Base-by-base conservation (phyloP, 2,113 vertebrate species). In the Mesitornis unicolor region DNA sequence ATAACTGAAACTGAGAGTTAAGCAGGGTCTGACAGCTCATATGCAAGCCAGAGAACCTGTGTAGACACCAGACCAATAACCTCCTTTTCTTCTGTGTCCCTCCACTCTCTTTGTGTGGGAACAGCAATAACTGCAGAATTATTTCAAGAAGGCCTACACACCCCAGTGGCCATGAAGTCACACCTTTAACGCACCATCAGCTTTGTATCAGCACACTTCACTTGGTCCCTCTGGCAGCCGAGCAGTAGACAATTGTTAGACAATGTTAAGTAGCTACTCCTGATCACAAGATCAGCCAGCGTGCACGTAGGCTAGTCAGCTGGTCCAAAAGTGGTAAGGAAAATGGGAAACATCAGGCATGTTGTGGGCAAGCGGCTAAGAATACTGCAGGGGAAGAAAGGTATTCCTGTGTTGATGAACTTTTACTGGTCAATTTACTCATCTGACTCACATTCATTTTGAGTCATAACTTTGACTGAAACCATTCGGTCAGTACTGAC, bases 291-390 rank as follows among this genome's bases (percentile, higher is more conserved):
- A 89, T 12, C 40, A 77, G 35, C 28, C 67, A 45, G 10, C 0
- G 1, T 8, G 54, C 1, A 2, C 3, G 3, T 5, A 70, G 20
- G 18, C 7, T 24, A 9, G n/a, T n/a, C 48, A 74, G 48, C 16
- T 33, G 16, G 36, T 61, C 50, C 31, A n/a, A 7, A 59, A 67
- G 13, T 7, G 16, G 59, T 26, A 43, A 54, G 47, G 13, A 61
- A 65, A 74, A 45, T 14, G 17, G n/a, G 43, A 91, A 79, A 75
- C 6, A 33, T 42, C 38, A 63, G 50, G 22, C 17, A 50, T 4
- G 5, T 14, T 53, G 40, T 42, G 35, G 4, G 3, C 11, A 64
- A 54, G 31, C 24, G 69, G 33, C 31, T 64, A 65, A 36, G 38
- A 92, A 80, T 53, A 38, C 17, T 54, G 70, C 13, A 84, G 48